phyloP scores from a whole-genome alignment of 2,888 invertebrate species.

The Xestia xanthographa region DNA sequence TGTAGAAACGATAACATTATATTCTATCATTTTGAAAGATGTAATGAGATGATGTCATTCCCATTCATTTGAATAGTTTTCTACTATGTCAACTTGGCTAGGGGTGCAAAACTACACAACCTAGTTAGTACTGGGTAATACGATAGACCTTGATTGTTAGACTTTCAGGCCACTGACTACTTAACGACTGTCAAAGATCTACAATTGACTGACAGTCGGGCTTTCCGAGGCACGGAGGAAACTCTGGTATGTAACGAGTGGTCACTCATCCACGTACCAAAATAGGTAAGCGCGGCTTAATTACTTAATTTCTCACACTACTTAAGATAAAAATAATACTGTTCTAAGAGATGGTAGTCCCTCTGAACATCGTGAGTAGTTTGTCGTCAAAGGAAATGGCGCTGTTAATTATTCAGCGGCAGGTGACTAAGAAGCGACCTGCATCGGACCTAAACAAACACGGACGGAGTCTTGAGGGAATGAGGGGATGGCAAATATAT shows the following conservation, averaged over 20 bases:
- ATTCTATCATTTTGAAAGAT: too few species aligned
- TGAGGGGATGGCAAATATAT: neutral
- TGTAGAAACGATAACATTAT: too few species aligned
- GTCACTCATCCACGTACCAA: neutral
- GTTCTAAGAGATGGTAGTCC: neutral
- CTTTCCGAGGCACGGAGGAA: neutral
- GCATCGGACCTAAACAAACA: slow-evolving; percentile 58
- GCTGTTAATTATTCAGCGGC: slow-evolving; percentile 56
- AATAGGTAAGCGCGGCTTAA: neutral
- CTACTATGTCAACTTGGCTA: too few species aligned
- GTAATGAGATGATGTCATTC: too few species aligned
- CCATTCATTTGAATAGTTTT: too few species aligned
- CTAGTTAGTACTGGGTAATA: too few species aligned
- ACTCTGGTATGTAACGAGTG: neutral
- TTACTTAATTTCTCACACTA: neutral
- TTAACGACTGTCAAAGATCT: too few species aligned
- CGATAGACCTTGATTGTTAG: too few species aligned
- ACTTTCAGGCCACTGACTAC: too few species aligned
- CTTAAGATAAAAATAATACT: neutral
- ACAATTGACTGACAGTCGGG: neutral
- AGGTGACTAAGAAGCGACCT: slow-evolving; percentile 40
- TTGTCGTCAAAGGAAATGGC: slow-evolving; percentile 51
- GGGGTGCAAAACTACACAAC: too few species aligned
- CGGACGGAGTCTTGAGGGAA: slow-evolving; percentile 22
- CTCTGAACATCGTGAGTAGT: slow-evolving; percentile 23